Conservation (phyloP, 1,140 invertebrate genomes). For the Bombus turneri region DNA sequence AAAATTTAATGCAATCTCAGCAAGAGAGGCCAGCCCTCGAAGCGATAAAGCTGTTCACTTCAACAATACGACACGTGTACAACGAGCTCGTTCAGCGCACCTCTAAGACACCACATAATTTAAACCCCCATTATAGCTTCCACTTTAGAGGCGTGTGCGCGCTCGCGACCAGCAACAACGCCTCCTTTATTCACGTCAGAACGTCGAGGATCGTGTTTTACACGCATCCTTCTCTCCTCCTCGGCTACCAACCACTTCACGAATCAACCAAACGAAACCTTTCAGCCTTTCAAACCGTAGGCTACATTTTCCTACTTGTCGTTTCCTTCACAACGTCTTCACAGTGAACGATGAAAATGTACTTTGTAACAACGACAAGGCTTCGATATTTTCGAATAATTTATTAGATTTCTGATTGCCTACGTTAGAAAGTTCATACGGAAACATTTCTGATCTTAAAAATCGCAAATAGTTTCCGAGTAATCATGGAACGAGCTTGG, state of each 20-base stretch:
- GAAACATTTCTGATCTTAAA: neutral
- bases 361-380: neutral
- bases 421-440: neutral
- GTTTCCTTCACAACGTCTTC: neutral
- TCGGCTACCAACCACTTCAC: slow-evolving; percentile 11
- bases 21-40: neutral
- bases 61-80: slow-evolving; percentile 35
- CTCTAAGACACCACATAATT: slow-evolving; percentile 40
- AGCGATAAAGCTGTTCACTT: slow-evolving; percentile 17
- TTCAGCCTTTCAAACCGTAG: slow-evolving; percentile 6
- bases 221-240: slow-evolving; percentile 24
- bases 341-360: neutral
- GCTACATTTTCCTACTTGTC: neutral
- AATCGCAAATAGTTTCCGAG: neutral
- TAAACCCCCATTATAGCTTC: slow-evolving; percentile 33
- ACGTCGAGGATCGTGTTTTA: slow-evolving; percentile 36
- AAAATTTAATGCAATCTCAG: neutral
- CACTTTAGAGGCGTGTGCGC: slow-evolving; percentile 7
- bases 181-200: slow-evolving; percentile 40
- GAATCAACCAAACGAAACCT: slow-evolving; percentile 15
- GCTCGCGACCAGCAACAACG: slow-evolving; percentile 31
- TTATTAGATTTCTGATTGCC: neutral
- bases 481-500: neutral
- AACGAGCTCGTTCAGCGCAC: slow-evolving; percentile 26
- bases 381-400: neutral